Conservation (phyloP, 2,888 invertebrate genomes). For the Dasypogon diadema region DNA sequence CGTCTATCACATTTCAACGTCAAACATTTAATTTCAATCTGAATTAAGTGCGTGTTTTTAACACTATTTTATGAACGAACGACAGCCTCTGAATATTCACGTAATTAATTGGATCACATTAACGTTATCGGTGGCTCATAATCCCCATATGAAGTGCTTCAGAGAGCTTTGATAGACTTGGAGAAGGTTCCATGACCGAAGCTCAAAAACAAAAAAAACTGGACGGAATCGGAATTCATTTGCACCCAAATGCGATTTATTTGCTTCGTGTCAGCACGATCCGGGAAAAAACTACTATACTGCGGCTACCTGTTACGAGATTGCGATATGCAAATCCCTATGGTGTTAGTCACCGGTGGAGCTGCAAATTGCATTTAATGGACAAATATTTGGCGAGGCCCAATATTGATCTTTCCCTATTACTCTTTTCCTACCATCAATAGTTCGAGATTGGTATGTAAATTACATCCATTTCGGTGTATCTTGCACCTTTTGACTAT, state of each 20-base stretch:
- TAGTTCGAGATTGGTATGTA: neutral
- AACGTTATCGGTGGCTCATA: neutral
- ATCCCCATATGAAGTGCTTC: too few relatives aligned
- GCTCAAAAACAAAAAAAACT: neutral
- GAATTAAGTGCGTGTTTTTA: neutral
- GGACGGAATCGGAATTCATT: neutral
- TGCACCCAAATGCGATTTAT: neutral
- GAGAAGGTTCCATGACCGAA: neutral
- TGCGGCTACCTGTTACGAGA: constrained; percentile 18
- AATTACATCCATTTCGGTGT: neutral
- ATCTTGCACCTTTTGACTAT: too few relatives aligned
- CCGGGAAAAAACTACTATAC: neutral
- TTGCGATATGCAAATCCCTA: constrained; percentile 13
- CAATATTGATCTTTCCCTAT: neutral
- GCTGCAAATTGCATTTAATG: constrained; percentile 38
- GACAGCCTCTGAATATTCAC: neutral
- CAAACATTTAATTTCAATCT: too few relatives aligned
- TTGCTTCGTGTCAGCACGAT: neutral
- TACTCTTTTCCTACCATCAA: neutral
- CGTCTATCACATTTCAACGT: too few relatives aligned
- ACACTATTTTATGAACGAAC: neutral
- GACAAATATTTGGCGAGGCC: constrained; percentile 28
- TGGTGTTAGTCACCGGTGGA: constrained; percentile 14
- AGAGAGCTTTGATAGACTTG: too few relatives aligned
- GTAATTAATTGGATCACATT: neutral